Conservation (phyloP, 2,113 vertebrate genomes). For the Oreotragus oreotragus region DNA sequence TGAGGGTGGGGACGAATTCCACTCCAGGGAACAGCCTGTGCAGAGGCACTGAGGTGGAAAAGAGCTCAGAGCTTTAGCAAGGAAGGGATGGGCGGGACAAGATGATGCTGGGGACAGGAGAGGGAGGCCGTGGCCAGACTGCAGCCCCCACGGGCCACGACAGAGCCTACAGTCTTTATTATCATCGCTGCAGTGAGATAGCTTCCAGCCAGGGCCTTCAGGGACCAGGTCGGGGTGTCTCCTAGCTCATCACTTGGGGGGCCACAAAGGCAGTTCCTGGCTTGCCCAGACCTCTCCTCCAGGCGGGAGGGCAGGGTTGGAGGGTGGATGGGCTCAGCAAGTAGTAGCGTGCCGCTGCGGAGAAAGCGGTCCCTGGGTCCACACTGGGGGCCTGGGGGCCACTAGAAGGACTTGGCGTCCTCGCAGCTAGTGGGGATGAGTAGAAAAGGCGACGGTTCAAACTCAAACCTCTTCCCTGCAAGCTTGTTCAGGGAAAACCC, state of each 20-base stretch:
- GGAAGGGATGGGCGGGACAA: rapidly evolving
- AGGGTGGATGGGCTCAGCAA: rapidly evolving
- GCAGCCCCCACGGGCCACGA: rapidly evolving
- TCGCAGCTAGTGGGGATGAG: neutral
- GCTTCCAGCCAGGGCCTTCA: rapidly evolving
- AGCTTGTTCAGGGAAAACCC: neutral
- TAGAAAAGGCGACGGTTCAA: neutral
- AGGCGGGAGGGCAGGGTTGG: neutral
- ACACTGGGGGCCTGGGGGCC: neutral
- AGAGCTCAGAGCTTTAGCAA: neutral
- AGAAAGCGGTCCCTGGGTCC: neutral
- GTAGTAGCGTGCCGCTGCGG: rapidly evolving
- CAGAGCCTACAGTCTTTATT: neutral
- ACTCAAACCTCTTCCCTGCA: neutral
- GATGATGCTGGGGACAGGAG: neutral
- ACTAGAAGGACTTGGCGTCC: neutral
- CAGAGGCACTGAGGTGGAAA: neutral
- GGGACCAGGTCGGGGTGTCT: neutral
- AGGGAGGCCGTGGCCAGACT: neutral
- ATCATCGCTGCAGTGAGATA: rapidly evolving
- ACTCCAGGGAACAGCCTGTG: neutral
- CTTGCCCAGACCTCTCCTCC: neutral
- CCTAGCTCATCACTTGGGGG: neutral
- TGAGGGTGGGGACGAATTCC: neutral
- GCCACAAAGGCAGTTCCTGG: neutral